These are phyloP conservation scores for Isotomurus palustris DNA, from an alignment of 2,888 invertebrate species.

Conservation along the genomic window DNA sequence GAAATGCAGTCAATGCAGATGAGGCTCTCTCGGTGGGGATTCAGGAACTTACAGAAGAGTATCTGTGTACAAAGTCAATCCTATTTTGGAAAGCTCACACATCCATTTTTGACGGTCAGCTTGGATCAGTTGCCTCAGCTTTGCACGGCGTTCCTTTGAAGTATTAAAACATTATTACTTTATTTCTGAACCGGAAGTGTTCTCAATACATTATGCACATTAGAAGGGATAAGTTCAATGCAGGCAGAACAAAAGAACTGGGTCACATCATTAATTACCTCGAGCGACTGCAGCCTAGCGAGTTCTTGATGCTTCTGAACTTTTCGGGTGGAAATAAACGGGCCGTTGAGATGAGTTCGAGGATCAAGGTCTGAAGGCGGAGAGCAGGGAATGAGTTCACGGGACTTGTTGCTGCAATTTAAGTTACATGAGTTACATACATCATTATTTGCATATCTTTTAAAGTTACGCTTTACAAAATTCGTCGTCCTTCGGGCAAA, in stretches of 20 bases:
- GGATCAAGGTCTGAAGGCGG: conserved; percentile 36
- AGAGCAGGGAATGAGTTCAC: conserved; percentile 17
- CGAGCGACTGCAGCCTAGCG: conserved; percentile 29
- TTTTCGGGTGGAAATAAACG: conserved; percentile 39
- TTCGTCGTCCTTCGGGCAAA: conserved; percentile 22
- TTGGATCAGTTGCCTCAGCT: conserved; percentile 32
- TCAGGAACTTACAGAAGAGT: conserved; percentile 12
- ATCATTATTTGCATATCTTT: conserved; percentile 5
- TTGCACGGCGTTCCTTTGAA: conserved; percentile 30
- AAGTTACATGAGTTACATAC: conserved; percentile 7
- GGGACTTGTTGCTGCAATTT: conserved; percentile 13
- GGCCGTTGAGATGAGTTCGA: conserved; percentile 41
- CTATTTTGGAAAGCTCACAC: conserved; percentile 36
- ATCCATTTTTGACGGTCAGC: conserved; percentile 38
- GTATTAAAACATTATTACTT: too few relatives aligned
- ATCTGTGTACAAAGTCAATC: conserved; percentile 37
- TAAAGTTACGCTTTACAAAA: conserved; percentile 22
- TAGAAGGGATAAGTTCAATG: neutral
- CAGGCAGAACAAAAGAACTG: too few relatives aligned
- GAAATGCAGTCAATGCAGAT: too few relatives aligned
- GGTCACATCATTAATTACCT: too few relatives aligned
- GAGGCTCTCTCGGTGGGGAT: neutral
- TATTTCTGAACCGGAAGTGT: too few relatives aligned
- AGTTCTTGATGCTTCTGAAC: conserved; percentile 42
- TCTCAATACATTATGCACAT: too few relatives aligned